phyloP scores from a whole-genome alignment of 2,113 vertebrate genomes.

The Coturnix japonica region DNA sequence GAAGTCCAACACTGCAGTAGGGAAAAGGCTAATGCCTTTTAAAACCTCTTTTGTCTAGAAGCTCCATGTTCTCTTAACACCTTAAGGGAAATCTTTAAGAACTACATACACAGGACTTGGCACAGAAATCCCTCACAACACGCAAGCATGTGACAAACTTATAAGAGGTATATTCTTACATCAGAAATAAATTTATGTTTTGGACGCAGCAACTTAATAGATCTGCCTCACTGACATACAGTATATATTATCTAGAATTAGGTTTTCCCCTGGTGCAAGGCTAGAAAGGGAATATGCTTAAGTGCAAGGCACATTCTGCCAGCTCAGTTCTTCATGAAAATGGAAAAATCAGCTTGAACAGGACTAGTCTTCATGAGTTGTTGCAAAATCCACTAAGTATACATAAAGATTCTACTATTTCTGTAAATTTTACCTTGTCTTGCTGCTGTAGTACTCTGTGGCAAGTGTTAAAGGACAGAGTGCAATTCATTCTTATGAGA shows the following conservation, averaged over 20 bases:
- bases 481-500: not conserved
- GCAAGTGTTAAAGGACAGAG: not conserved
- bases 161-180: not conserved
- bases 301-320: not conserved
- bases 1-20: not conserved
- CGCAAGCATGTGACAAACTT: fast-evolving
- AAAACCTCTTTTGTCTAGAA: not conserved
- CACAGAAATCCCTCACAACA: not conserved
- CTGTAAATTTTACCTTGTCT: not conserved
- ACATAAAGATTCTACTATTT: not conserved
- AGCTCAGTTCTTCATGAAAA: not conserved
- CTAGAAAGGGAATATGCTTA: not conserved
- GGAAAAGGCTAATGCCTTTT: not conserved
- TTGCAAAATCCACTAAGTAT: not conserved
- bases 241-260: not conserved
- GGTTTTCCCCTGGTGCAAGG: not conserved
- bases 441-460: not conserved
- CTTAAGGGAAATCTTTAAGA: not conserved
- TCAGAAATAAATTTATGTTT: not conserved
- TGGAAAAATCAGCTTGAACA: not conserved
- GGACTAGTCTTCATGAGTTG: not conserved
- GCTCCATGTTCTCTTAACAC: not conserved
- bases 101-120: not conserved
- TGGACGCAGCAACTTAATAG: not conserved
- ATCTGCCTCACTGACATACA: not conserved